phyloP scores from a whole-genome alignment of 2,797 vertebrate genomes.

The Chaetophractus vellerosus region DNA sequence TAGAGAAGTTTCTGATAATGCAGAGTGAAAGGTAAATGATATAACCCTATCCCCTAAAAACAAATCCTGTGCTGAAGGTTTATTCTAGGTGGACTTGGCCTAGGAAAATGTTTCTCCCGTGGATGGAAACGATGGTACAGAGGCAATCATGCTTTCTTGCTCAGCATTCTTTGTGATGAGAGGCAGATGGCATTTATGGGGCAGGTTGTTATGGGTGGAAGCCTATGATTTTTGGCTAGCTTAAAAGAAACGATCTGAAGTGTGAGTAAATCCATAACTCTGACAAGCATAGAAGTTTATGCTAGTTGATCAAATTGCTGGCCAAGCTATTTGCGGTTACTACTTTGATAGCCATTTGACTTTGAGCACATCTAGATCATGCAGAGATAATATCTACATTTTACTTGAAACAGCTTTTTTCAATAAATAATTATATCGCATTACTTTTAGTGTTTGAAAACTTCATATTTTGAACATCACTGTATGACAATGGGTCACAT shows the following conservation, averaged over 20 bases:
- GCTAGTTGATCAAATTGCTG: neutral
- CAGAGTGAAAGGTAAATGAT: neutral
- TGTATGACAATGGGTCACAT: neutral
- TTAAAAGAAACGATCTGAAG: neutral
- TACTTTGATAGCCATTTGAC: neutral
- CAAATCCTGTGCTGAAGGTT: fast-evolving
- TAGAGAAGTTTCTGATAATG: neutral
- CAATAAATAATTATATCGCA: neutral
- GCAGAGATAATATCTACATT: neutral
- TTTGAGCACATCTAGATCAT: neutral
- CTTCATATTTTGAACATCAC: neutral
- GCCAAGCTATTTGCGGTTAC: fast-evolving
- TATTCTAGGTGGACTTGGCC: no score
- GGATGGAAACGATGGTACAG: neutral
- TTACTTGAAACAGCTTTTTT: neutral
- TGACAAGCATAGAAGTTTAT: neutral
- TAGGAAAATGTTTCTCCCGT: no score
- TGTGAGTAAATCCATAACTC: neutral
- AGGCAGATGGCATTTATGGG: neutral
- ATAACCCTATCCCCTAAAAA: neutral
- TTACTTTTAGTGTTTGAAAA: neutral
- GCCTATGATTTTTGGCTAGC: neutral
- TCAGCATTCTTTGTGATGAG: neutral
- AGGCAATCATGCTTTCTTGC: neutral
- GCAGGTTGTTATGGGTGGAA: fast-evolving